Percentiles rank a stretch among this genome's conserved stretches.
These are phyloP conservation scores for Epirrita christyi DNA, from an alignment of 2,888 invertebrate genomes.

Conservation along the genomic window DNA sequence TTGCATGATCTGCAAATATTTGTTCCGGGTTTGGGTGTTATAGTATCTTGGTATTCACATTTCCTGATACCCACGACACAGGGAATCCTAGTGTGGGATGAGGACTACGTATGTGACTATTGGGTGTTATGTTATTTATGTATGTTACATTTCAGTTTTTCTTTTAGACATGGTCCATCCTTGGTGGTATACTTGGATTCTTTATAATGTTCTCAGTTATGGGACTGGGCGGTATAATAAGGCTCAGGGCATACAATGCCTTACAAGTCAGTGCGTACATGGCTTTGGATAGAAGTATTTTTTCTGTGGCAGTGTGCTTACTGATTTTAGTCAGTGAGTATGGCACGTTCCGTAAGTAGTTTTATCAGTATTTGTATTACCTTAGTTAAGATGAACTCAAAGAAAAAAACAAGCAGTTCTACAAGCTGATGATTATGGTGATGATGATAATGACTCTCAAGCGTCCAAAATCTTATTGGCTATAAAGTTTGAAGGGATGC, in stretches of 20 bases:
- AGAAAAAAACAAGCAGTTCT: too few relatives aligned
- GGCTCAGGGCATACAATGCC: constrained; percentile 1
- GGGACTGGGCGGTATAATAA: constrained; percentile 5
- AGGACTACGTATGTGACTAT: not conserved
- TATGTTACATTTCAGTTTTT: not conserved
- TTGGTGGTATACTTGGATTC: constrained; percentile 3
- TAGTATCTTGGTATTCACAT: too few relatives aligned
- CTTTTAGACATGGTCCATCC: not conserved
- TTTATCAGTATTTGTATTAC: not conserved
- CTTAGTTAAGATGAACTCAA: too few relatives aligned
- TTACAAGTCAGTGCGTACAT: not conserved
- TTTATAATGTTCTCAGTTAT: constrained; percentile 1
- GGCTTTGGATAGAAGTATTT: constrained; percentile 7
- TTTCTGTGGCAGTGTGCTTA: not conserved
- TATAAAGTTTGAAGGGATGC: too few relatives aligned
- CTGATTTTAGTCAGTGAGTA: constrained; percentile 17
- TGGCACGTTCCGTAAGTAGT: constrained; percentile 26
- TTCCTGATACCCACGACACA: too few relatives aligned
- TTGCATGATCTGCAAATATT: too few relatives aligned
- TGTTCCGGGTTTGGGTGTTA: too few relatives aligned
- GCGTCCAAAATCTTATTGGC: too few relatives aligned
- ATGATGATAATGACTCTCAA: too few relatives aligned
- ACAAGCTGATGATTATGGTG: too few relatives aligned
- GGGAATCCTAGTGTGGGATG: too few relatives aligned
- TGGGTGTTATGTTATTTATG: not conserved